A percentile compares a stretch with the other conserved stretches of the same genome.
phyloP scores from a whole-genome alignment of 2,888 invertebrate species.

The Yponomeuta cagnagella region DNA sequence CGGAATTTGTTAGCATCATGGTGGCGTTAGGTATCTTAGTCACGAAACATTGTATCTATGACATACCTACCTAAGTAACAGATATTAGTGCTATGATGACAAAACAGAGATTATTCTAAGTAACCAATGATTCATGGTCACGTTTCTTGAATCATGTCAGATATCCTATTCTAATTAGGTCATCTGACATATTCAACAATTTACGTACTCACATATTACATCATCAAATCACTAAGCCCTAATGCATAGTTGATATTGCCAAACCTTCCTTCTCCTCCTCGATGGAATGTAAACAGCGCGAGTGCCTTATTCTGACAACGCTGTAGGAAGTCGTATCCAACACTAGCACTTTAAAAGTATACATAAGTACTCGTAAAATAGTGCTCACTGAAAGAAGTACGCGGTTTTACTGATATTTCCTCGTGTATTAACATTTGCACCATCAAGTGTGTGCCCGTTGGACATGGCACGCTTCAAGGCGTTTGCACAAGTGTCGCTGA shows the following conservation, averaged over 20 bases:
- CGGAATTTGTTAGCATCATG: neutral
- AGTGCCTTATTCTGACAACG: conserved; percentile 57
- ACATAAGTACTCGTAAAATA: conserved; percentile 35
- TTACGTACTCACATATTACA: neutral
- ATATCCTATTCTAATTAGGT: neutral
- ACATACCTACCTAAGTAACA: neutral
- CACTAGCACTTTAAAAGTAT: conserved; percentile 48
- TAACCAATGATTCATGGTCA: conserved; percentile 4
- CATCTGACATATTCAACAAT: neutral
- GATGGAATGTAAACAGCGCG: conserved; percentile 55
- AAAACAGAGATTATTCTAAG: neutral
- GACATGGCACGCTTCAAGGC: conserved; percentile 19
- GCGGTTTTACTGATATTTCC: conserved; percentile 30
- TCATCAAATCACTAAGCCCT: neutral
- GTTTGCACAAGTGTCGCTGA: conserved; percentile 14
- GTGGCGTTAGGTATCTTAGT: neutral
- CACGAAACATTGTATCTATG: neutral
- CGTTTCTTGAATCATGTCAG: neutral
- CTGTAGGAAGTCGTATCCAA: conserved; percentile 49
- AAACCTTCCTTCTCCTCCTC: conserved; percentile 50
- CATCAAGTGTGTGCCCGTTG: conserved; percentile 29
- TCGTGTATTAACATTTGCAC: conserved; percentile 25
- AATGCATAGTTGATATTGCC: too few species aligned
- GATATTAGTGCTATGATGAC: neutral
- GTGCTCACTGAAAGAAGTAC: conserved; percentile 27